These are phyloP conservation scores for Pygocentrus nattereri DNA, from an alignment of 2,797 vertebrate genomes.

Conservation along the genomic window DNA sequence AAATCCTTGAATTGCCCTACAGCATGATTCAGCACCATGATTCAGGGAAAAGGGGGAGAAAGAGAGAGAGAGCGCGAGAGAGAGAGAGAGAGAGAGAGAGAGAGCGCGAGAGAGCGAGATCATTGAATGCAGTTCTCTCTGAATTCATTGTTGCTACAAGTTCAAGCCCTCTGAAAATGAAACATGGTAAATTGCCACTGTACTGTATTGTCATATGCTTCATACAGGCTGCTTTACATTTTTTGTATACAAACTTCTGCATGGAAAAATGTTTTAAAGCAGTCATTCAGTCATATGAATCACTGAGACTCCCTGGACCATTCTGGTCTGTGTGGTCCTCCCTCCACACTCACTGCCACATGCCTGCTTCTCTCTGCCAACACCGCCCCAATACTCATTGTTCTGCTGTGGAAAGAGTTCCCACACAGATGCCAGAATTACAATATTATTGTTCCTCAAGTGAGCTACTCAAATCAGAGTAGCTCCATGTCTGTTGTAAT, in stretches of 20 bases:
- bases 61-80: not conserved
- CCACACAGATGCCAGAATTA: not conserved
- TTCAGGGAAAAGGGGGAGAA: not conserved
- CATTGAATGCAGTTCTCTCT: constrained; percentile 21
- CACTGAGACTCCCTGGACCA: not conserved
- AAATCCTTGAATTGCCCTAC: constrained; percentile 47
- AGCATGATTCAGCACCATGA: constrained; percentile 55
- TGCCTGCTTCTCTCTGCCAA: not conserved
- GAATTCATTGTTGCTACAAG: constrained; percentile 56
- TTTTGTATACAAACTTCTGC: too few species aligned
- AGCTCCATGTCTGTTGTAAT: not conserved
- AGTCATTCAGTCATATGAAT: too few species aligned
- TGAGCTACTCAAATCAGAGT: not conserved
- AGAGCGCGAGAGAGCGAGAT: constrained; percentile 1
- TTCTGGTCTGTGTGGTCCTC: not conserved
- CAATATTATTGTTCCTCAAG: not conserved
- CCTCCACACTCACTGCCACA: not conserved
- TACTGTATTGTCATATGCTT: too few species aligned
- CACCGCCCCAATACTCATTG: constrained; percentile 7
- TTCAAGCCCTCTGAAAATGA: too few species aligned
- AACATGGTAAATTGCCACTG: too few species aligned
- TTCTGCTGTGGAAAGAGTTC: constrained; percentile 14
- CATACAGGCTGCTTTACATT: too few species aligned
- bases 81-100: too few species aligned
- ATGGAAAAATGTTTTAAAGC: too few species aligned